phyloP scores from a whole-genome alignment of 2,113 vertebrate species.

The Manacus vitellinus region DNA sequence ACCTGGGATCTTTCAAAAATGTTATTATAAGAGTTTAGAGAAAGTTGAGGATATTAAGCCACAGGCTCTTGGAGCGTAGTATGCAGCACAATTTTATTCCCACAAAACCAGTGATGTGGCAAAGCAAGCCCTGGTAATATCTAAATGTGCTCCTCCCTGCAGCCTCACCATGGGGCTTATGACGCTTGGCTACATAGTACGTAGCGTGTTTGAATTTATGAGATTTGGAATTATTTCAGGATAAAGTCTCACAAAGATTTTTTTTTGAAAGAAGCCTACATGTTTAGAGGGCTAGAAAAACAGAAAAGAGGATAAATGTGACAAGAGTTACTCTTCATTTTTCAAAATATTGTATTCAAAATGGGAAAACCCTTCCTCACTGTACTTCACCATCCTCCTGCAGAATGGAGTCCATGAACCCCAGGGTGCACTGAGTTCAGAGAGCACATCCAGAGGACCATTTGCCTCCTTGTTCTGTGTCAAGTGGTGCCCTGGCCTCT shows the following conservation, averaged over 20 bases:
- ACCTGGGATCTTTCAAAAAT: not conserved
- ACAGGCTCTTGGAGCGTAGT: accelerated
- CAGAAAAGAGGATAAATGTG: not conserved
- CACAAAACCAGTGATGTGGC: not conserved
- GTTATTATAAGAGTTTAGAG: not conserved
- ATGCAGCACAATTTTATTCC: not conserved
- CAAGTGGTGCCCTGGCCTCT: not conserved
- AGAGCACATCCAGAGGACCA: not conserved
- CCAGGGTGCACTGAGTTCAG: not conserved
- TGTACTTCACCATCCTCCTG: not conserved
- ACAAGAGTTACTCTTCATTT: not conserved
- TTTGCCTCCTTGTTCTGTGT: not conserved
- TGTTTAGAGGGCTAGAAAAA: not conserved
- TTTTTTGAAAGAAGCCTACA: not conserved
- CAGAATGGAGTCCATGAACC: accelerated
- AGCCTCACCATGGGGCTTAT: not conserved
- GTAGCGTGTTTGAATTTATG: not conserved
- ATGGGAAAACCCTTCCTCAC: not conserved
- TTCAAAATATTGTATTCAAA: not conserved
- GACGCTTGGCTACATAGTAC: not conserved
- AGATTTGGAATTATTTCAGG: not conserved
- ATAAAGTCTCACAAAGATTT: not conserved
- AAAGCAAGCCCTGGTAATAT: not conserved
- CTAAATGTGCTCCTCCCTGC: not conserved
- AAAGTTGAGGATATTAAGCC: not conserved